Conservation (phyloP, 64 coral and sea anemone genomes). For the Pocillopora damicornis region DNA sequence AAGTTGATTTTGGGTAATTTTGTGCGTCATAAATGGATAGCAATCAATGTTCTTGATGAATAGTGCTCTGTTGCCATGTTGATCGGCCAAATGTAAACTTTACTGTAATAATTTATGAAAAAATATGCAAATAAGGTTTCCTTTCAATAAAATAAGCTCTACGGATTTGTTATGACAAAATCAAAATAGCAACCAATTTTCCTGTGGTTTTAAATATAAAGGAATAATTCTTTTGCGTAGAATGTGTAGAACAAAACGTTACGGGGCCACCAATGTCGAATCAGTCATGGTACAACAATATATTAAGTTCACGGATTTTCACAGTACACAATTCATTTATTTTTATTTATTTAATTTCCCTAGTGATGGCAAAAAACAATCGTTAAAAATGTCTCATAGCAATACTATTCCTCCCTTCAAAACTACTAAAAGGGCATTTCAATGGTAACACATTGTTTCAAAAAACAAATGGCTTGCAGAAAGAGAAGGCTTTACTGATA, state of each 20-base stretch:
- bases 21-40: neutral
- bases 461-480: too few species aligned
- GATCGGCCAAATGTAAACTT: conserved; percentile 15
- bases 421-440: too few species aligned
- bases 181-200: conserved; percentile 44
- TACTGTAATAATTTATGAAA: neutral
- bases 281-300: neutral
- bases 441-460: too few species aligned
- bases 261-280: neutral
- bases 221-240: neutral
- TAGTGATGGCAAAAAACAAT: too few species aligned
- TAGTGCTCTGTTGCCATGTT: conserved; percentile 23
- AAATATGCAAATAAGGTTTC: conserved; percentile 6
- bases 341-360: too few species aligned
- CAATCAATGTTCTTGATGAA: neutral
- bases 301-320: too few species aligned
- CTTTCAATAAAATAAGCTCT: neutral
- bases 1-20: neutral
- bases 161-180: conserved; percentile 4
- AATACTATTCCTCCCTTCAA: too few species aligned
- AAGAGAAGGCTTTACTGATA: too few species aligned
- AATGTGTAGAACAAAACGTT: neutral
- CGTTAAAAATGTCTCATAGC: too few species aligned
- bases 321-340: too few species aligned
- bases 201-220: neutral